Conservation (phyloP, 2,113 vertebrate species). For the Ciconia boyciana region DNA sequence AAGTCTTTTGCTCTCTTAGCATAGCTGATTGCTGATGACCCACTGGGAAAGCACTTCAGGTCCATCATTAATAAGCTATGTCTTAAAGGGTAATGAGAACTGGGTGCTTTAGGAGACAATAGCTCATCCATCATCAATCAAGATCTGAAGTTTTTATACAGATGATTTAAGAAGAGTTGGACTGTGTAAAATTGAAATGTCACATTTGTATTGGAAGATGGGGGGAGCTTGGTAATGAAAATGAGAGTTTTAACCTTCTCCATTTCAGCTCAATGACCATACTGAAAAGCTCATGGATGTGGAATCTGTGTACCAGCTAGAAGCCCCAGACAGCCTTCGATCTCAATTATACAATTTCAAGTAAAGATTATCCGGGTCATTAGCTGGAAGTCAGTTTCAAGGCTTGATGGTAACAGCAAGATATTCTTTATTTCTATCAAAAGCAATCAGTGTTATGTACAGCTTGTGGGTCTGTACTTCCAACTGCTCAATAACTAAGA, state of each 20-base stretch:
- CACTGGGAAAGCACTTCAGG: conserved; percentile 69
- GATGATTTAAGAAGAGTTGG: conserved; percentile 78
- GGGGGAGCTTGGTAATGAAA: conserved; percentile 72
- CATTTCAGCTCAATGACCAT: conserved; percentile 74
- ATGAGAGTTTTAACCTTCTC: conserved; percentile 78
- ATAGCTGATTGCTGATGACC: conserved; percentile 64
- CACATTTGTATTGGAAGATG: conserved; percentile 77
- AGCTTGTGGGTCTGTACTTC: not conserved
- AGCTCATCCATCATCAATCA: conserved; percentile 79
- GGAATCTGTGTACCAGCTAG: conserved; percentile 46
- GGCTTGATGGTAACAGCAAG: conserved; percentile 36
- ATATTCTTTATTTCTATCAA: conserved; percentile 32
- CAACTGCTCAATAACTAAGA: not conserved
- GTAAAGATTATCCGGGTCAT: conserved; percentile 64
- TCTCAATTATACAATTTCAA: conserved; percentile 54
- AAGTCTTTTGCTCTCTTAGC: conserved; percentile 55
- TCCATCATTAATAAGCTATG: conserved; percentile 73
- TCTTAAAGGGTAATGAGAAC: conserved; percentile 75
- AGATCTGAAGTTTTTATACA: conserved; percentile 77
- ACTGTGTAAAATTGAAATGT: conserved; percentile 81
- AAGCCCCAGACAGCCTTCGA: conserved; percentile 44
- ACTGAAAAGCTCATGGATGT: conserved; percentile 68
- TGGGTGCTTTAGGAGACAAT: conserved; percentile 71
- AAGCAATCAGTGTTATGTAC: not conserved
- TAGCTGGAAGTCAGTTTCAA: conserved; percentile 57